Percentiles rank a stretch among this genome's conserved stretches.
phyloP scores from a whole-genome alignment of 2,797 vertebrate genomes.

The Streptopelia turtur region DNA sequence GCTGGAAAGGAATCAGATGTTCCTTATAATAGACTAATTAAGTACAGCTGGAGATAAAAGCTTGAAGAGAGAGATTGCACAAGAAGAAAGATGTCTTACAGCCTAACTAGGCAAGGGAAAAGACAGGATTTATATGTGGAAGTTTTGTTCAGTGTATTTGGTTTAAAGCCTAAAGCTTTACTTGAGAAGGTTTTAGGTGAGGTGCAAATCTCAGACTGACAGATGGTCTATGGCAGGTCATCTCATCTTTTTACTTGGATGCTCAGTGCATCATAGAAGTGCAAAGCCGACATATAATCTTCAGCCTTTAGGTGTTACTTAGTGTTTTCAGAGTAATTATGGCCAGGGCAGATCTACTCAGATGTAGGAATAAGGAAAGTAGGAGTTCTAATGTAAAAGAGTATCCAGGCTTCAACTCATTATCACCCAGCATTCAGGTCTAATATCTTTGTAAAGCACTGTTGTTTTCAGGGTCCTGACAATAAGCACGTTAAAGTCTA shows the following conservation, averaged over 20 bases:
- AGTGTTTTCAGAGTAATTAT: background rate
- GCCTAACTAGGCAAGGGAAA: background rate
- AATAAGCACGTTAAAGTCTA: background rate
- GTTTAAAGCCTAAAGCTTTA: background rate
- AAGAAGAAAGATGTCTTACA: background rate
- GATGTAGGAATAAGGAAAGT: background rate
- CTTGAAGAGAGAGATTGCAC: background rate
- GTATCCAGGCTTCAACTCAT: background rate
- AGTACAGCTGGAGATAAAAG: background rate
- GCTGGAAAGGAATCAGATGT: background rate
- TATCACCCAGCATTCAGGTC: background rate
- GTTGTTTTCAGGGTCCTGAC: background rate
- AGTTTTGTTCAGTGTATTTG: background rate
- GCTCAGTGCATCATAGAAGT: accelerated
- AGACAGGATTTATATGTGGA: background rate
- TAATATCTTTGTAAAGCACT: background rate
- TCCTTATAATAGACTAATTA: background rate
- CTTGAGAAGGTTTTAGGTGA: background rate
- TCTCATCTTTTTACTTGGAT: background rate
- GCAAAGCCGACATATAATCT: background rate
- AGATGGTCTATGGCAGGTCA: accelerated
- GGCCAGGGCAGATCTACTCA: background rate
- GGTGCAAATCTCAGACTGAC: background rate
- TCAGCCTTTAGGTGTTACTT: background rate
- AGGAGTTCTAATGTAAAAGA: background rate